Percentiles rank a stretch among this genome's conserved stretches.
phyloP scores from a whole-genome alignment of 2,888 invertebrate genomes.

The Scaeva pyrastri region DNA sequence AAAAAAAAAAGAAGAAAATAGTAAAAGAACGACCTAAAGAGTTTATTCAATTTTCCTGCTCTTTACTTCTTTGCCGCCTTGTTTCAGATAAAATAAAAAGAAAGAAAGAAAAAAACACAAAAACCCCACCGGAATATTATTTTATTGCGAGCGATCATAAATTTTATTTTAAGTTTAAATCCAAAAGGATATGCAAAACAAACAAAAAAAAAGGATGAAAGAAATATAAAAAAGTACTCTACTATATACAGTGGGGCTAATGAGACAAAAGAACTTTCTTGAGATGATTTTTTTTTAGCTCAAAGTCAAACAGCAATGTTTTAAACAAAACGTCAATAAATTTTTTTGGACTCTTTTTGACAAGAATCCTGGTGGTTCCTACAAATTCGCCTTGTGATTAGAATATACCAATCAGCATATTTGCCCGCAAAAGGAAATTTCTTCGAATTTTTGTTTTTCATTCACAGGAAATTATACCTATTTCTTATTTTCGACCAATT shows the following conservation, averaged over 20 bases:
- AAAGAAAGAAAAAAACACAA: neutral
- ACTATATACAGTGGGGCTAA: neutral
- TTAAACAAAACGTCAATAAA: too few species aligned
- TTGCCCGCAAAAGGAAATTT: too few species aligned
- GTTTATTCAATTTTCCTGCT: slow-evolving; percentile 42
- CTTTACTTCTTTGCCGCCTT: slow-evolving; percentile 7
- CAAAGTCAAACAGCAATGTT: too few species aligned
- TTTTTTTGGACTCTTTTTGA: too few species aligned
- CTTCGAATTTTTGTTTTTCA: too few species aligned
- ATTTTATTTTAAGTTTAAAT: slow-evolving; percentile 67
- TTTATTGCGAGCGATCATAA: slow-evolving; percentile 60
- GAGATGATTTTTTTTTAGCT: too few species aligned
- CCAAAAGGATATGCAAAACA: slow-evolving; percentile 42
- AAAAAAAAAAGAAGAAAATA: slow-evolving; percentile 9
- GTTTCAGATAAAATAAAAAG: slow-evolving; percentile 37
- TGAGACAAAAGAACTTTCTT: too few species aligned
- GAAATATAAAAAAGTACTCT: slow-evolving; percentile 46
- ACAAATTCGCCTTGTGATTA: too few species aligned
- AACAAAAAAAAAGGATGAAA: slow-evolving; percentile 6
- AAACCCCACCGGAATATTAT: slow-evolving; percentile 51
- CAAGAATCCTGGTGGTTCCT: too few species aligned
- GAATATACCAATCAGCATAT: too few species aligned
- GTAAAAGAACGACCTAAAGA: slow-evolving; percentile 29
- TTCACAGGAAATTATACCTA: too few species aligned
- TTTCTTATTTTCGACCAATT: too few species aligned